Evolutionary conservation across 2,797 vertebrate species (phyloP).

Genomic region (Sebastes itinus): DNA sequence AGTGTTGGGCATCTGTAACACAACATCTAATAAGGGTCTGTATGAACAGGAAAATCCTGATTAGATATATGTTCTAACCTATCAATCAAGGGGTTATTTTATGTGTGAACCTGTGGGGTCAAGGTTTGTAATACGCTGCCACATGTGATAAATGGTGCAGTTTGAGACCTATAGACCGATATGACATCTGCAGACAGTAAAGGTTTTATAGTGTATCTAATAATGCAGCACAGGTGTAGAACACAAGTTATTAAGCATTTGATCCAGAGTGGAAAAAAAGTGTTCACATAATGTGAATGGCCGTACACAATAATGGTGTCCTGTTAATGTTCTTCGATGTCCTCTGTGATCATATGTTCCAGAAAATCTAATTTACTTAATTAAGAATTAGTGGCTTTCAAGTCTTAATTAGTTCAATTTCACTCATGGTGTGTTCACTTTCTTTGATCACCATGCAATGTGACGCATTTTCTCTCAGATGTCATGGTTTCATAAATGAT

Average conservation of each 20-base stretch:
- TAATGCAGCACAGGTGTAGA: background rate
- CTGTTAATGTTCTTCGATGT: background rate
- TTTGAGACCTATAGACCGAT: slow-evolving; percentile 14
- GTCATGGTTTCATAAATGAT: background rate
- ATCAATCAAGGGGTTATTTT: background rate
- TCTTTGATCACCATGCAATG: slow-evolving; percentile 1
- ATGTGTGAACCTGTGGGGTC: slow-evolving; percentile 8
- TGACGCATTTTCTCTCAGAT: background rate
- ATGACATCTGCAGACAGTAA: slow-evolving; percentile 23
- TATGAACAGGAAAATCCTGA: background rate
- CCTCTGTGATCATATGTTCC: background rate
- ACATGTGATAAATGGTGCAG: slow-evolving; percentile 19
- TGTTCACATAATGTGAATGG: background rate
- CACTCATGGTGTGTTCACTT: background rate
- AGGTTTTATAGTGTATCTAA: slow-evolving; percentile 13
- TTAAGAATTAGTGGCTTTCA: background rate
- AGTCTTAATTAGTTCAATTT: background rate
- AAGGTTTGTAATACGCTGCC: slow-evolving; percentile 25
- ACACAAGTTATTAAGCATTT: background rate
- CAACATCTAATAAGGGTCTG: background rate
- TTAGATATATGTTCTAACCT: background rate
- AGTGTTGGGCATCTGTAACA: background rate
- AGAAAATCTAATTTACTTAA: background rate
- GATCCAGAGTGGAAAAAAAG: background rate
- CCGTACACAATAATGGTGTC: background rate